Evolutionary conservation across 1,140 invertebrate species (phyloP), one percentile per base, ranked within the genome.

Genomic region (Saccostrea cuccullata): DNA sequence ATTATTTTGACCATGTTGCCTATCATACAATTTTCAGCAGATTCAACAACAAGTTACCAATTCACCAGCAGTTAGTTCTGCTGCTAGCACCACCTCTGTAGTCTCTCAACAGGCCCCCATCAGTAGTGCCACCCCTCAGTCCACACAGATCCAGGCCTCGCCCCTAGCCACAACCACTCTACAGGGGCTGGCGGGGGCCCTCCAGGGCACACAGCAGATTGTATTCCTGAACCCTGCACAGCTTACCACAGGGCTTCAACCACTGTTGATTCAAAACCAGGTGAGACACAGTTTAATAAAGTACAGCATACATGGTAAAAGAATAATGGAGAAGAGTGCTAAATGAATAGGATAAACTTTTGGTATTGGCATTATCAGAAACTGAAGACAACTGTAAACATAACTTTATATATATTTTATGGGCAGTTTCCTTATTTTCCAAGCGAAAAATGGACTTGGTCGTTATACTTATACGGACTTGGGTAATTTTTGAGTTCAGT

Each of bases 251-350:
- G 86, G 88, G 70, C 89, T 94, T 12, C 97, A 97, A 90, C 96
- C 97, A 26, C 97, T 97, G 89, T 97, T 98, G 93, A 95, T 98
- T 23, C 97, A 97, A 93, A 97, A 97, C 96, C 97, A 97, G 96
- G 92, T 91, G n/a, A 85, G 58, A 6, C 9, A n/a, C 5, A 47
- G 6, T 36, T 36, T 36, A 36, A 36, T 36, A 36, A 36, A 9
- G 47, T 47, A 47, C 47, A 3, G 5, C 47, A 47, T 47, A 6
- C 47, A 47, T 47, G 47, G 47, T 9, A 8, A 47, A 47, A 47
- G 47, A 6, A 8, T 47, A 6, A 47, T 47, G 47, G 47, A 8
- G 47, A 47, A 47, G 47, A 47, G 1, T 9, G 9, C 9, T 47
- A 6, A 47, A 47, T 3, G 5, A 47, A 47, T 47, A 47, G 5